Base-by-base conservation (phyloP, 2,797 vertebrate genomes). In the Ctenochaetus hawaiiensis region DNA sequence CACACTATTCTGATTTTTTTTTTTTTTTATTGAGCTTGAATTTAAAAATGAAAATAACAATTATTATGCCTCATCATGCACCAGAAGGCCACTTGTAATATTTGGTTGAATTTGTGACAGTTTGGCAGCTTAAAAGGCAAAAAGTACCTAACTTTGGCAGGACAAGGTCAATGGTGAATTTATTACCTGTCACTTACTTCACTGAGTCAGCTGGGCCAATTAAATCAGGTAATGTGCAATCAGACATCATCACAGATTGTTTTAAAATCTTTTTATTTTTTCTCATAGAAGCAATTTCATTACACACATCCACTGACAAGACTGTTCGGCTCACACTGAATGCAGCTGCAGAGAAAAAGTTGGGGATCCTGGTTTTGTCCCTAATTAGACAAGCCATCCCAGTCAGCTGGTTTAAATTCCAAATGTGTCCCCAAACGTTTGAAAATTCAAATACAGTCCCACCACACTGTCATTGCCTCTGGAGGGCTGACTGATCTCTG, bases 401-500 rank as follows among this genome's bases (percentile, higher is more conserved):
- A 66, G 53, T 87, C 44, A 69, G n/a, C 49, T 68, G 26, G 13
- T 86, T 70, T 71, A 54, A 72, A 85, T 64, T 58, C 39, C 2
- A 71, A 76, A 53, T 52, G 53, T 14, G 22, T 41, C 37, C 17
- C 23, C 17, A 34, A 73, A 54, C 61, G 30, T 56, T 72, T 68
- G 57, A 81, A 80, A 82, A 82, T 64, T 30, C 45, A 59, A 41
- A 53, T 52, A 53, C 48, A 74, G 58, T 54, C 39, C 43, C 26
- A 10, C 44, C 1, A 67, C 69, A 82, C 60, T 11, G 59, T 74
- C 71, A 74, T 75, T 71, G 20, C 67, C 88, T 82, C 80, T n/a
- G 39, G 59, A 86, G 86, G 73, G 6, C 72, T 80, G 82, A 85
- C 83, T 89, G 88, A 90, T 90, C 83, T 71, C 67, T 86, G 43